Conservation (phyloP, 30 jellyfish, hydroid and myxozoan species). For the Rhopilema esculentum region DNA sequence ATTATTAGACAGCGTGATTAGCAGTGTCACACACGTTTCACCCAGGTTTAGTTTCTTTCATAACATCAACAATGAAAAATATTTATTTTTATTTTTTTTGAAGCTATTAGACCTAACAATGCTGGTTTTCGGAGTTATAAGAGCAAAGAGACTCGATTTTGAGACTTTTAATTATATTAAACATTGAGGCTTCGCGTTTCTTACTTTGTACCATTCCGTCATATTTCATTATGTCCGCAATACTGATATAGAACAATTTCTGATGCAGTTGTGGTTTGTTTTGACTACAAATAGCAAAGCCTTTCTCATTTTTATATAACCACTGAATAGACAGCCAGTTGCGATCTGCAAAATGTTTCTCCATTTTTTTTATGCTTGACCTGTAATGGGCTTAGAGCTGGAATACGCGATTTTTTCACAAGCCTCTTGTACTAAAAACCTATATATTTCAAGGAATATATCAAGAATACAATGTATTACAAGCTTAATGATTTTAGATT, state of each 20-base stretch:
- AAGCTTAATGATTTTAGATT: too few species aligned
- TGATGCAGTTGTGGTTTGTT: neutral
- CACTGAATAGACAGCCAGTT: neutral
- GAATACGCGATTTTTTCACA: too few species aligned
- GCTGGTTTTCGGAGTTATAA: neutral
- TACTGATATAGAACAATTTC: neutral
- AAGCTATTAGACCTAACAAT: neutral
- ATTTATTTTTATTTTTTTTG: neutral
- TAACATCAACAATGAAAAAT: neutral
- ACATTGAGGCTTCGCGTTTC: neutral
- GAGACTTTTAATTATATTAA: neutral
- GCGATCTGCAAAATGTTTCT: too few species aligned
- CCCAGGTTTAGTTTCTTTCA: neutral
- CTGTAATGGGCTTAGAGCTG: too few species aligned
- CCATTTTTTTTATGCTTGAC: too few species aligned
- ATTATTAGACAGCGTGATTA: neutral
- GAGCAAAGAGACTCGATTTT: neutral
- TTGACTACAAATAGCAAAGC: neutral
- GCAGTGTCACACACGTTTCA: too few species aligned
- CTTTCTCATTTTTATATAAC: neutral
- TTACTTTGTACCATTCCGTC: neutral
- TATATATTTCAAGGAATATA: too few species aligned
- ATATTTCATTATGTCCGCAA: neutral
- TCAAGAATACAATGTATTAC: too few species aligned
- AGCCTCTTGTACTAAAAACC: too few species aligned